Percentiles rank a stretch among this genome's conserved stretches.
These are phyloP conservation scores for Xanthia togata DNA, from an alignment of 2,888 invertebrate species.

Conservation along the genomic window DNA sequence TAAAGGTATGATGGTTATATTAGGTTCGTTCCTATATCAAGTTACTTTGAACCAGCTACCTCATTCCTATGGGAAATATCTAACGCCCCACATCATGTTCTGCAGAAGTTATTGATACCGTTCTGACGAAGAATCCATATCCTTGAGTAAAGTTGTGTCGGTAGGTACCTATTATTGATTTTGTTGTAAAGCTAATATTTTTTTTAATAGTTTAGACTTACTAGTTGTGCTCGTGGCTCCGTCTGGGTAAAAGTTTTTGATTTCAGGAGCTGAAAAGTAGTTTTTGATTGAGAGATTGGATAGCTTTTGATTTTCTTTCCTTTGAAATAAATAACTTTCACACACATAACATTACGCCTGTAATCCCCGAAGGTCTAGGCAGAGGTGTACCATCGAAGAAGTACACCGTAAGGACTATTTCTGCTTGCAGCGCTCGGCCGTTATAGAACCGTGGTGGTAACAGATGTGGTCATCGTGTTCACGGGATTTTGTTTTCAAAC, in stretches of 20 bases:
- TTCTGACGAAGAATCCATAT: conserved; percentile 12
- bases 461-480: too few relatives aligned
- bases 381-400: too few relatives aligned
- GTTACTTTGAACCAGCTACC: conserved; percentile 1
- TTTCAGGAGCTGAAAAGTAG: neutral
- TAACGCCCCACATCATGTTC: conserved; percentile 1
- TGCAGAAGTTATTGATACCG: conserved; percentile 28
- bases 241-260: neutral
- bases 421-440: too few relatives aligned
- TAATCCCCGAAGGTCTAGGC: too few relatives aligned
- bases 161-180: conserved; percentile 3
- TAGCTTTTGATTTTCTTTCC: too few relatives aligned
- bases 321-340: too few relatives aligned
- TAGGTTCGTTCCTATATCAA: neutral
- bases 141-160: neutral
- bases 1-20: neutral
- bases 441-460: too few relatives aligned
- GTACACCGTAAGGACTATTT: too few relatives aligned
- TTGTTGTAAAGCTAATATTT: conserved; percentile 1
- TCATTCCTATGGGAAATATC: conserved; percentile 31
- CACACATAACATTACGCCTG: too few relatives aligned
- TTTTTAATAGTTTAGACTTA: neutral
- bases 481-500: too few relatives aligned
- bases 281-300: too few relatives aligned
- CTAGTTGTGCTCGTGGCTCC: neutral